Evolutionary conservation across 2,797 vertebrate species (phyloP), one percentile per base, ranked within the genome.

Genomic region (Erithacus rubecula): DNA sequence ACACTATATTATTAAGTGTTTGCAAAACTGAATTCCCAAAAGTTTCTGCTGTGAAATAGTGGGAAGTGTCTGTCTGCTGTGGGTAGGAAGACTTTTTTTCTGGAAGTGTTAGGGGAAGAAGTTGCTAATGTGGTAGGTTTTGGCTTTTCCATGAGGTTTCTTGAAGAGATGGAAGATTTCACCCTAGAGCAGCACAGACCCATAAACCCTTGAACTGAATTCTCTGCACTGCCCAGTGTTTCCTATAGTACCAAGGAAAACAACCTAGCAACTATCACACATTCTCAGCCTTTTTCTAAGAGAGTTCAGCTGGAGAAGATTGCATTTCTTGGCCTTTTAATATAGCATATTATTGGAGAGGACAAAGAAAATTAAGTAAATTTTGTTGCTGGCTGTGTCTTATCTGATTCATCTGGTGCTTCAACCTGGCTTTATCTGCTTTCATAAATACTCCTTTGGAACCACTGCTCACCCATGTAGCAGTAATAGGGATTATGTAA

Each of bases 401-500:
- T 92, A 81, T 68, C 89, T 84, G 63, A 87, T 93, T 93, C 59
- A 69, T 95, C 75, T 84, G 82, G 87, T 77, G 70, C 93, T 75
- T 78, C 37, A 95, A 81, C 94, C 92, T 95, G 88, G 71, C 81
- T 94, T 94, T 84, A 80, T 88, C 87, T 92, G 72, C 90, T 87
- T 87, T 92, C 59, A 59, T 94, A 93, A 94, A 90, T 82, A 74
- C 47, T 92, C 59, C 84, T 90, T 83, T 90, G 89, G 75, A 85
- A 69, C 58, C 5, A 15, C 84, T 93, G 87, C 75, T 95, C 4
- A 2, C 46, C 83, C 89, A 37, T 94, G 95, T 63, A 82, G 87
- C 89, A 94, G 72, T 94, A 96, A 97, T 83, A 43, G 83, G 80
- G 92, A 76, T 96, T 96, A 93, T 96, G 81, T 90, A 95, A 96